Conservation (phyloP, 2,888 invertebrate genomes). For the Andricus curvator region DNA sequence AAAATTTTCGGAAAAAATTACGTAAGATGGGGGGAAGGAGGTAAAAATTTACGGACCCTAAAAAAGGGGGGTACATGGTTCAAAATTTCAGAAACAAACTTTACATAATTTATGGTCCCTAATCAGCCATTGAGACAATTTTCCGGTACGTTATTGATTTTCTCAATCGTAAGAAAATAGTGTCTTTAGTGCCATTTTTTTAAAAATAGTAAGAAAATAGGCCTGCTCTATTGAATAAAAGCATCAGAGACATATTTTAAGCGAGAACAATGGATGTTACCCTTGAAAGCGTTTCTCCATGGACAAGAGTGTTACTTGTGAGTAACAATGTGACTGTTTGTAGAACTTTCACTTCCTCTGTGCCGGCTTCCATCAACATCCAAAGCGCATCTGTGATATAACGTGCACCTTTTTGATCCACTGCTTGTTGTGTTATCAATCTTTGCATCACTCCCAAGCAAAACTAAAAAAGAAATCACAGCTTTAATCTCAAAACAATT, state of each 20-base stretch:
- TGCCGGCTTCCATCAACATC: constrained; percentile 95
- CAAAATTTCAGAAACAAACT: no score
- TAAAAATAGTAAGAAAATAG: no score
- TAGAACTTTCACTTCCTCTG: constrained; percentile 96
- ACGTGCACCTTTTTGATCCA: constrained; percentile 94
- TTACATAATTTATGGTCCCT: no score
- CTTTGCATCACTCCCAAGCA: constrained; percentile 96
- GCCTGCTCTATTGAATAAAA: not conserved
- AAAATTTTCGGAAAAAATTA: no score
- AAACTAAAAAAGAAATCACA: constrained; percentile 82
- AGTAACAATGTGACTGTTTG: constrained; percentile 96
- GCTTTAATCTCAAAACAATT: not conserved
- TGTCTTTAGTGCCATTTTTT: no score
- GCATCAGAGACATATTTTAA: not conserved
- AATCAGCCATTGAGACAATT: no score
- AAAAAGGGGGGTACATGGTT: no score
- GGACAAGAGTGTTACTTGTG: constrained; percentile 96
- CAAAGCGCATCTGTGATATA: constrained; percentile 96
- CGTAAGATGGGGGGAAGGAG: no score
- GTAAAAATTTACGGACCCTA: no score
- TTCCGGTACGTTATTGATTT: no score
- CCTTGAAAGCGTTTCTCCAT: constrained; percentile 95
- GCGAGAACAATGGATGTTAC: constrained; percentile 79
- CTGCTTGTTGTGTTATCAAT: constrained; percentile 92
- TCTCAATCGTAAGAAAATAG: no score